Base-by-base conservation (phyloP, 2,797 vertebrate species). In the Hippoglossus hippoglossus region DNA sequence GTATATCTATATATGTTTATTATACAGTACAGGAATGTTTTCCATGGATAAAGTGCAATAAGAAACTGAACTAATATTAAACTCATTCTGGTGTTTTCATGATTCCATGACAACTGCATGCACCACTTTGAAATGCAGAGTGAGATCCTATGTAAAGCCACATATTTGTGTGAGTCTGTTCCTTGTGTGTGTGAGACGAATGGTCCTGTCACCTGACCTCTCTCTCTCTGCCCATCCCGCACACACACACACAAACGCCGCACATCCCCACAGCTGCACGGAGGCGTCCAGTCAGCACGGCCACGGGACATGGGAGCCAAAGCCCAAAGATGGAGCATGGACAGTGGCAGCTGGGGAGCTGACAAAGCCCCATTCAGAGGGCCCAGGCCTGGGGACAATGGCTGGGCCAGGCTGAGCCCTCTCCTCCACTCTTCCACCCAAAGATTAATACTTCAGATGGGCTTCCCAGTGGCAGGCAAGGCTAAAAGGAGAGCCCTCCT, bases 361-460 rank as follows among this genome's bases (percentile, higher is more conserved):
- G 91, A 95, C 94, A 93, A 94, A 93, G 93, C 89, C 92, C 93
- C 92, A 93, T 94, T 94, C 93, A 94, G 87, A 90, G 86, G 80
- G 82, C 87, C 92, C 75, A 79, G 92, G 87, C 83, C 92, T 76
- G 86, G 91, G 91, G 93, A 94, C 94, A 94, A 94, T 94, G 91
- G 92, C 86, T 82, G 87, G 87, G 91, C 88, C 88, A 90, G 87
- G 90, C 91, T 92, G 87, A 91, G 89, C 92, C 87, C 92, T 93
- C 91, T 94, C 89, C 92, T 94, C 90, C 89, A 89, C 91, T 92
- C 92, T 91, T 93, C 92, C 91, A 92, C 91, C 84, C 93, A 93
- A 91, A 94, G 93, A 95, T 94, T 94, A 95, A 95, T 94, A 94
- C 94, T 93, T 94, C 91, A 95, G 94, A 93, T 93, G 92, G 91